phyloP scores from a whole-genome alignment of 2,797 vertebrate species.

The Otus scops region DNA sequence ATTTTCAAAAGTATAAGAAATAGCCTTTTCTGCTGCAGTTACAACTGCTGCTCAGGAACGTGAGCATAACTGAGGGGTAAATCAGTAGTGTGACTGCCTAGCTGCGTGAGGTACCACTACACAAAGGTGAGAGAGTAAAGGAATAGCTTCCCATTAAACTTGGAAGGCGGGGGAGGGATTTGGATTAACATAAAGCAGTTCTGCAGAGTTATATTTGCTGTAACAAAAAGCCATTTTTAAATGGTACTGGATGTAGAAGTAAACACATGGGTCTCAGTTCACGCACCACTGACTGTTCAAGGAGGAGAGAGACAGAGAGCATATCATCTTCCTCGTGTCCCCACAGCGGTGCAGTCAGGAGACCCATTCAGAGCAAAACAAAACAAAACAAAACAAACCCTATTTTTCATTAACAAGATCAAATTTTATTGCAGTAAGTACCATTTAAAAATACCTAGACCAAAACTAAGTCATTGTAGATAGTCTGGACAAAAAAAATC shows the following conservation, averaged over 20 bases:
- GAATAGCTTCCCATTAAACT: background rate
- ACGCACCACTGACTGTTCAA: accelerated
- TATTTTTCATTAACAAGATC: background rate
- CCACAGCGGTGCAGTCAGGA: background rate
- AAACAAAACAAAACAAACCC: background rate
- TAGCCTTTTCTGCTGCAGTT: conserved; percentile 36
- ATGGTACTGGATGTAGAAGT: background rate
- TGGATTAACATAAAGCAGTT: background rate
- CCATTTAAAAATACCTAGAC: background rate
- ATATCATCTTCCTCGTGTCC: background rate
- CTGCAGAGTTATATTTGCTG: background rate
- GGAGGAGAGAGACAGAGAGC: background rate
- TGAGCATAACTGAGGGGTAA: background rate
- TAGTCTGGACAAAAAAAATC: background rate
- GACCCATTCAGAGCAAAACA: background rate
- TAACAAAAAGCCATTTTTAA: background rate
- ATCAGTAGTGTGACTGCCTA: background rate
- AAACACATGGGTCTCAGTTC: background rate
- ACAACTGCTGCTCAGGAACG: background rate
- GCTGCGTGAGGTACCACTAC: background rate
- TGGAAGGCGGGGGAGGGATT: background rate
- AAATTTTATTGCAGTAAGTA: background rate
- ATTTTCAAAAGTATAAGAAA: conserved; percentile 1
- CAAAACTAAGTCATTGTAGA: background rate
- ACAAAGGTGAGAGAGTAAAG: background rate